Conservation (phyloP, 2,113 vertebrate genomes). For the Nesogale talazaci region DNA sequence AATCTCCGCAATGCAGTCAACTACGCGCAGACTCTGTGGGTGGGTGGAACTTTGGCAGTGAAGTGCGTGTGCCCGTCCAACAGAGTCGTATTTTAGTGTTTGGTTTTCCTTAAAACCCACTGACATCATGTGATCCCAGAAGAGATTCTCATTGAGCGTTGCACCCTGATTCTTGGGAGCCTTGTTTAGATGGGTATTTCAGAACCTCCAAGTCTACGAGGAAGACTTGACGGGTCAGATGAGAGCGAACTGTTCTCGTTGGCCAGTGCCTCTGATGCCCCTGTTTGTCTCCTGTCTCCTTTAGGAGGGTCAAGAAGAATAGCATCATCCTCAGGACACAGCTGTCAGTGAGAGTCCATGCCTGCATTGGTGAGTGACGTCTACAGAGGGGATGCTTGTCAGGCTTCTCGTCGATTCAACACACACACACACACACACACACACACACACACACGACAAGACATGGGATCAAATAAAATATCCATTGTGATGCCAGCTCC, state of each 20-base stretch:
- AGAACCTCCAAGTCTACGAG: not conserved
- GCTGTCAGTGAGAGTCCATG: constrained; percentile 95
- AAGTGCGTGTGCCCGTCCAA: not conserved
- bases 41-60: not conserved
- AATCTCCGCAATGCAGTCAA: constrained; percentile 58
- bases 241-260: not conserved
- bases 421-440: too few species aligned
- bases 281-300: constrained; percentile 55
- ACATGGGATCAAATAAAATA: not conserved
- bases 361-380: constrained; percentile 95
- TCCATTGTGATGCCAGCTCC: not conserved
- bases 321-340: constrained; percentile 95
- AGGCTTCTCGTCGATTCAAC: not conserved
- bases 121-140: not conserved
- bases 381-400: not conserved
- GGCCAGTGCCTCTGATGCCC: not conserved
- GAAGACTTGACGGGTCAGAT: not conserved
- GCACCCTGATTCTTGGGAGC: not conserved
- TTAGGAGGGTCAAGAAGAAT: constrained; percentile 95
- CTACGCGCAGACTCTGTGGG: not conserved
- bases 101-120: not conserved
- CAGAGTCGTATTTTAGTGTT: not conserved
- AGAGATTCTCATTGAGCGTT: not conserved
- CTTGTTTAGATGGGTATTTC: not conserved
- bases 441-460: not conserved